phyloP scores from a whole-genome alignment of 2,797 vertebrate genomes.

The Microtus agrestis region DNA sequence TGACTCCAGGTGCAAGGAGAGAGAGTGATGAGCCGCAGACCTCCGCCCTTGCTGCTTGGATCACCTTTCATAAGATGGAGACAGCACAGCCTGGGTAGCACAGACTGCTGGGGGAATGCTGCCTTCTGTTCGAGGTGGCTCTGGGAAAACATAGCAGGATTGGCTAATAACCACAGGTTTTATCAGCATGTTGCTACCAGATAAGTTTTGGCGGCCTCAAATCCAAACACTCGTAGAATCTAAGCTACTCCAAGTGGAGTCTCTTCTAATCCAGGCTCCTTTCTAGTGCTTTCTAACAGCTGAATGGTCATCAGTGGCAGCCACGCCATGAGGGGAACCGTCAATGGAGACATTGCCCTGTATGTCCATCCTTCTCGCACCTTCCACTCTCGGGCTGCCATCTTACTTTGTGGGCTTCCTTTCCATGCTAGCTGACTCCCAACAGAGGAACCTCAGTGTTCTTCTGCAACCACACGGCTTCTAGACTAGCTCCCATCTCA shows the following conservation, averaged over 20 bases:
- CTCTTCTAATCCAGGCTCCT: background rate
- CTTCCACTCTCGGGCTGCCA: background rate
- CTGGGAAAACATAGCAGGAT: background rate
- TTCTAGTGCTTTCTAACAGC: background rate
- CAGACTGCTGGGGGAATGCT: background rate
- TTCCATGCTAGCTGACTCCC: background rate
- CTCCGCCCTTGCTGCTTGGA: background rate
- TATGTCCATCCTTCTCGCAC: background rate
- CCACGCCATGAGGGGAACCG: background rate
- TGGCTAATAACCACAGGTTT: background rate
- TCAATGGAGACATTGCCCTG: background rate
- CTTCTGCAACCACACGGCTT: background rate
- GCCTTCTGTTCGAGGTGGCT: background rate
- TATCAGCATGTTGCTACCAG: background rate
- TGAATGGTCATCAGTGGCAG: background rate
- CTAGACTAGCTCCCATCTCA: background rate
- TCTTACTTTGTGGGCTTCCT: background rate
- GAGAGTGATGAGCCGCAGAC: background rate
- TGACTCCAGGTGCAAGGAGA: background rate
- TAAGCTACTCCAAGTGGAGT: background rate
- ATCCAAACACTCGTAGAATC: background rate
- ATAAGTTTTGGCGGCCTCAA: background rate
- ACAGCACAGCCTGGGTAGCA: background rate
- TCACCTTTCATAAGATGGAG: background rate
- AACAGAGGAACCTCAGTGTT: background rate